phyloP scores from a whole-genome alignment of 2,113 vertebrate species.

The Gymnogyps californianus region DNA sequence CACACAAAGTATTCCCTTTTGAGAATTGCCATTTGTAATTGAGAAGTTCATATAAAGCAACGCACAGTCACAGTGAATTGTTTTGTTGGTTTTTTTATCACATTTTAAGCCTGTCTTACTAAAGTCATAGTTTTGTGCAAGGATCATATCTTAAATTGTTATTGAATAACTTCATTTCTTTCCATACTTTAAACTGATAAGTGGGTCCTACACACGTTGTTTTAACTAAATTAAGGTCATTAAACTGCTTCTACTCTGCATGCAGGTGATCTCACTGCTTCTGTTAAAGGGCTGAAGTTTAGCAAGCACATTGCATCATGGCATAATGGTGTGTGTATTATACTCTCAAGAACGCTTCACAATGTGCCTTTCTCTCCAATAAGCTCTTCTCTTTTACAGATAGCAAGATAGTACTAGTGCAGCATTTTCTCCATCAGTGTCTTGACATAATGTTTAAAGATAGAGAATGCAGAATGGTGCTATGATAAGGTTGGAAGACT shows the following conservation, averaged over 20 bases:
- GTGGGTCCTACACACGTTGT: rapidly evolving
- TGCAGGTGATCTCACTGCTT: background rate
- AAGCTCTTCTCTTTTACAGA: background rate
- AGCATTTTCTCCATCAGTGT: background rate
- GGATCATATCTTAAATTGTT: background rate
- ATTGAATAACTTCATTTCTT: background rate
- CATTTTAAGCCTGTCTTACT: background rate
- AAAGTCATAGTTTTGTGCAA: background rate
- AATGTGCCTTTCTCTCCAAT: background rate
- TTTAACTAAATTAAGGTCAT: background rate
- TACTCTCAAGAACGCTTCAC: background rate
- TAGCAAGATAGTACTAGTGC: background rate
- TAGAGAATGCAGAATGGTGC: background rate
- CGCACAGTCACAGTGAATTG: background rate
- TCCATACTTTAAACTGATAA: background rate
- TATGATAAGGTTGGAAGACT: background rate
- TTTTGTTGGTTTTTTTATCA: background rate
- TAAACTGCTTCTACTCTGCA: background rate
- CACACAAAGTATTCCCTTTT: background rate
- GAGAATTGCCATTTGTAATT: rapidly evolving
- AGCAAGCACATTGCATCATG: background rate
- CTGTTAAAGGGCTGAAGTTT: background rate
- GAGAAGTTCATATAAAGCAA: background rate
- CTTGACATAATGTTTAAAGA: background rate
- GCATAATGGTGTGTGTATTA: background rate